phyloP scores from a whole-genome alignment of 2,888 invertebrate species.

The Gastrophysa polygoni region DNA sequence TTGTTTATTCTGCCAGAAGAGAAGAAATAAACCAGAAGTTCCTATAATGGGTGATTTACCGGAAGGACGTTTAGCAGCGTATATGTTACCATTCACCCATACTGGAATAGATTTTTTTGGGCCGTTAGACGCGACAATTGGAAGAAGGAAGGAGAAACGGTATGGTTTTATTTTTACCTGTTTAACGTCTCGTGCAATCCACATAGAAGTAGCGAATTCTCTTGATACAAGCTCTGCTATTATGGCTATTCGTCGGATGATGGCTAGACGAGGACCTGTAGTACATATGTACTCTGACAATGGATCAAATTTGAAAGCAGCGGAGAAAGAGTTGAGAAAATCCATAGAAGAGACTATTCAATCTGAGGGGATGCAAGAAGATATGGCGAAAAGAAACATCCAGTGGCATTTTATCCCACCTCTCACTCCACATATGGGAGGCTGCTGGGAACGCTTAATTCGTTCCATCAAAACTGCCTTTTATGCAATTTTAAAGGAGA shows the following conservation, averaged over 20 bases:
- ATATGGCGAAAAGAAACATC: background rate
- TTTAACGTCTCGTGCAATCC: too few species aligned
- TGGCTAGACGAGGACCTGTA: background rate
- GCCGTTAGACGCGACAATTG: too few species aligned
- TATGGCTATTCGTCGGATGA: background rate
- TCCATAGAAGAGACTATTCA: background rate
- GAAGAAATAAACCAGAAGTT: background rate
- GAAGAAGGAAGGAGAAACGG: too few species aligned
- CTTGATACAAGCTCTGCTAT: background rate
- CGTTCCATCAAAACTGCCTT: too few species aligned
- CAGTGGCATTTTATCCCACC: background rate
- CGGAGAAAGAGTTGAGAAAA: background rate
- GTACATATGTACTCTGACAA: background rate
- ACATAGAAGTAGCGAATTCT: too few species aligned
- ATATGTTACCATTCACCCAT: background rate
- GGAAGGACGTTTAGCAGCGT: background rate
- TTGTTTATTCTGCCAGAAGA: background rate
- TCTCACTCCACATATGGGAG: background rate
- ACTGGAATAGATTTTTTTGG: background rate
- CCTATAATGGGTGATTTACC: background rate
- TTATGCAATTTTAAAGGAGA: too few species aligned
- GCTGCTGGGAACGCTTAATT: background rate
- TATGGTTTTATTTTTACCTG: too few species aligned
- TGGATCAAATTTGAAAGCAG: background rate
- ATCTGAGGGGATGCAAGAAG: too few species aligned